Evolutionary conservation across 2,113 vertebrate species (phyloP).

Genomic region (Trichomycterus rosablanca): DNA sequence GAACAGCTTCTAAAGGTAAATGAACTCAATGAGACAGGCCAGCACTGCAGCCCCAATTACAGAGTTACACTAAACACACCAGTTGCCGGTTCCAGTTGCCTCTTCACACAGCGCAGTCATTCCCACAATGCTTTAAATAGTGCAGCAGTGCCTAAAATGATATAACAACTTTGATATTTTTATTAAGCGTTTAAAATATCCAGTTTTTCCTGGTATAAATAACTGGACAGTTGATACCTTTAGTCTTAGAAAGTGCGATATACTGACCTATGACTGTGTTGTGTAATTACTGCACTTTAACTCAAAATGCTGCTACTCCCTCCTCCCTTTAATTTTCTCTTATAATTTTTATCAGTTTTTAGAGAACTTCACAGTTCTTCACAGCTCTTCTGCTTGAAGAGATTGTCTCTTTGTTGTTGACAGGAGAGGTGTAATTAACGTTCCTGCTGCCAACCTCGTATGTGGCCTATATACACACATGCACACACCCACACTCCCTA

Average conservation of each 20-base stretch:
- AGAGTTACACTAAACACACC: conserved; percentile 23
- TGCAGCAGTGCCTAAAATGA: conserved; percentile 2
- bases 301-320: conserved; percentile 27
- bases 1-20: conserved; percentile 31
- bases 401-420: conserved; percentile 64
- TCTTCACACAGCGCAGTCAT: conserved; percentile 19
- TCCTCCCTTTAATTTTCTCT: conserved; percentile 19
- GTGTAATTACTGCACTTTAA: conserved; percentile 9
- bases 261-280: not conserved
- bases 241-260: not conserved
- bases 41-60: conserved; percentile 28
- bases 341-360: conserved; percentile 55
- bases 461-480: conserved; percentile 49
- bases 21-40: conserved; percentile 37
- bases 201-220: conserved; percentile 5
- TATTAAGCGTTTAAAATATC: not conserved
- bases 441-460: conserved; percentile 66
- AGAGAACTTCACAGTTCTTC: conserved; percentile 38
- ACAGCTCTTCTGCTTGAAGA: conserved; percentile 37
- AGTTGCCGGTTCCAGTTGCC: conserved; percentile 23
- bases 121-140: conserved; percentile 8
- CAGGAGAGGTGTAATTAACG: conserved; percentile 67
- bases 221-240: conserved; percentile 4
- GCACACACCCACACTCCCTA: not conserved
- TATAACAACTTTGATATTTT: conserved; percentile 6